Conservation (phyloP, 1,140 invertebrate genomes). For the Pseudomyrmex pallidus region DNA sequence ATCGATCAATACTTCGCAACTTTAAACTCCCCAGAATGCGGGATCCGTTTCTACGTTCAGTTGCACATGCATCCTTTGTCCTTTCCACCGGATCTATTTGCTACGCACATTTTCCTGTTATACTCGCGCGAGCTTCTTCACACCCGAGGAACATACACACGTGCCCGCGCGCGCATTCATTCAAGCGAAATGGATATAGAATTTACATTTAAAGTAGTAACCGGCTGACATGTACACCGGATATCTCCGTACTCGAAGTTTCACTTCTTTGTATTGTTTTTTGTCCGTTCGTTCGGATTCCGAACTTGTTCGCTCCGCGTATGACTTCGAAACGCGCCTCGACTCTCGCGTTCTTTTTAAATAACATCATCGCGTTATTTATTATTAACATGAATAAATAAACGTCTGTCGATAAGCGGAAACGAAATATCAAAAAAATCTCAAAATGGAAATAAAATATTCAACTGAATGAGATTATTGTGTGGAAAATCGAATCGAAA, state of each 20-base stretch:
- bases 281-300: not conserved
- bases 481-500: not conserved
- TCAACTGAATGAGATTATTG: not conserved
- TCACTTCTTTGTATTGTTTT: constrained; percentile 11
- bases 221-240: constrained; percentile 10
- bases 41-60: constrained; percentile 47
- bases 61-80: constrained; percentile 44
- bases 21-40: constrained; percentile 43
- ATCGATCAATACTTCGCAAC: constrained; percentile 56
- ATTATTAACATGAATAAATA: not conserved
- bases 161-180: constrained; percentile 24
- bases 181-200: constrained; percentile 49
- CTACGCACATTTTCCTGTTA: constrained; percentile 43
- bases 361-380: not conserved
- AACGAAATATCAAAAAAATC: not conserved
- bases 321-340: too few species aligned
- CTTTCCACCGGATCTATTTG: constrained; percentile 37
- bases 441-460: not conserved
- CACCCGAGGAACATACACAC: constrained; percentile 23
- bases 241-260: constrained; percentile 12
- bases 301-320: not conserved
- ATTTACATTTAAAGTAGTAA: constrained; percentile 61
- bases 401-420: not conserved
- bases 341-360: too few species aligned
- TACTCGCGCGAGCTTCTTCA: constrained; percentile 36